Base-by-base conservation (phyloP, 2,797 vertebrate species). In the Etheostoma nigrum region DNA sequence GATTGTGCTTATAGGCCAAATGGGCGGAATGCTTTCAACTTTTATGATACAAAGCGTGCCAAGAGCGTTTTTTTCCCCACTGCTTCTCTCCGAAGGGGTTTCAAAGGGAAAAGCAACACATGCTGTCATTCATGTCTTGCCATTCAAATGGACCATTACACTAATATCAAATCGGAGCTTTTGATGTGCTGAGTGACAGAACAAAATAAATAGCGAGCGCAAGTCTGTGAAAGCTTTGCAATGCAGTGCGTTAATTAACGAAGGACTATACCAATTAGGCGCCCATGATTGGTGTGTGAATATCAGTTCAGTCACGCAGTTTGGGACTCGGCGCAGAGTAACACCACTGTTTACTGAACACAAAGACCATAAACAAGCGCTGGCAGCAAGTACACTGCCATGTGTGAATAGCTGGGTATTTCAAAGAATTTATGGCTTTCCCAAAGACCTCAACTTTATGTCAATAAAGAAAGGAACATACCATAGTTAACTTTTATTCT, bases 181-280 rank as follows among this genome's bases (percentile, higher is more conserved):
- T 86, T 91, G 90, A 95, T 89, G 91, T 87, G 74, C 82, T 63
- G 74, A 87, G 80, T 54, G 87, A 89, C 87, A 79, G 86, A 87
- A 74, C 85, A 85, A 89, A 86, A 90, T 88, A 89, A 91, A 92
- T 86, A 81, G 88, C 85, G 66, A 91, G 89, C 87, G 77, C 84
- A 57, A 91, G 90, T 81, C 89, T 89, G 89, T 83, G 89, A 90
- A 79, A 89, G 89, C 84, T 87, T 89, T 79, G 88, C 90, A 79
- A 86, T 25, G 88, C 88, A 63, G 82, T 86, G 91, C 85, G 83
- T 91, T 94, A 91, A 94, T 94, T 94, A 92, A 93, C 81, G 78
- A 87, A 85, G 90, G 88, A 73, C 83, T 93, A 85, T 81, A 91
- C 83, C 93, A 95, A 95, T 95, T 94, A 95, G 84, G 89, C 84